Base-by-base conservation (phyloP, 2,888 invertebrate genomes). In the Emmelina monodactyla region DNA sequence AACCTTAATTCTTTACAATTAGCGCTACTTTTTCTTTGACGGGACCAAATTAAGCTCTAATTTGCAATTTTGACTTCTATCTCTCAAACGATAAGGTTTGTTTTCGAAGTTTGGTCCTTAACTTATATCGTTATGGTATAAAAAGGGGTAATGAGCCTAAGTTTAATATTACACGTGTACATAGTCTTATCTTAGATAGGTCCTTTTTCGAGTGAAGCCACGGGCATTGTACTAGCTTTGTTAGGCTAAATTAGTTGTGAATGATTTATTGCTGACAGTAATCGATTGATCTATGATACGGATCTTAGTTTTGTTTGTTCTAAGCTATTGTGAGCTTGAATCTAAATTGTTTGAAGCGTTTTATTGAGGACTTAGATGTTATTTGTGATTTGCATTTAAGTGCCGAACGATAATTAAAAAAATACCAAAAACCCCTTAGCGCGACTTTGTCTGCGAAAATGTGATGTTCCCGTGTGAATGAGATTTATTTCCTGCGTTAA, bases 161-260 rank as follows among this genome's bases (percentile, higher is more conserved):
- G 46, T 45, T 49, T 57, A 58, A 55, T 54, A 60, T 55, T 57
- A 70, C 73, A 72, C 70, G 71, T 75, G 72, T 68, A 57, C 50
- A 41, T n/a, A n/a, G n/a, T n/a, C 51, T 67, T 69, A 73, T 71
- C 70, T 61, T 37, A 59, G 69, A 65, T 67, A 63, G 62, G 58
- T 50, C 47, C 48, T 53, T 43, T 42, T 46, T 48, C 46, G 47
- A 47, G 30, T 15, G 13, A 28, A 33, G 28, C n/a, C 25, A 32
- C 32, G 41, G 49, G 37, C 39, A 48, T 53, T 54, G 55, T 53
- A 14, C 7, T 12, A 29, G 49, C 49, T 50, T 48, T 51, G 55
- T 49, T 47, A 35, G 44, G n/a, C 50, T 60, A 67, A 73, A 72
- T 71, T 68, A 70, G 53, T 58, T 61, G 65, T 57, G 50, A 67